Percentiles rank a stretch among this genome's conserved stretches.
phyloP scores from a whole-genome alignment of 2,113 vertebrate genomes.

The Rostratula benghalensis region DNA sequence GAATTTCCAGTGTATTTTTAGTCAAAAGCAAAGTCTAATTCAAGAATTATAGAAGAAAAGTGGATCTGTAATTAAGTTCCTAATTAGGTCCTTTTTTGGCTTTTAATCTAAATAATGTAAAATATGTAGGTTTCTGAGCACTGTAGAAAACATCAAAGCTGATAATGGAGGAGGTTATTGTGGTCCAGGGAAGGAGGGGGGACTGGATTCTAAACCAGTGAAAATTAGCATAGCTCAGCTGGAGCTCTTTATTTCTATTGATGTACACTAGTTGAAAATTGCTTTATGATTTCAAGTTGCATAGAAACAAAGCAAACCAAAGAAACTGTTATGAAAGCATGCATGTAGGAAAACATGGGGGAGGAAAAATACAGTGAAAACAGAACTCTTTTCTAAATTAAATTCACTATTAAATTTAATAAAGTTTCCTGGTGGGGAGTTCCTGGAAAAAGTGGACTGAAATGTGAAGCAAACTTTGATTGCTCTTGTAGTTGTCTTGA shows the following conservation, averaged over 20 bases:
- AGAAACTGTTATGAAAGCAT: background rate
- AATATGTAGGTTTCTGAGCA: background rate
- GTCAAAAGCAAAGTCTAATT: background rate
- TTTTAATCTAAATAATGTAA: background rate
- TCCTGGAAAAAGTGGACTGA: background rate
- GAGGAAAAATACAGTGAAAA: background rate
- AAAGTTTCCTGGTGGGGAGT: background rate
- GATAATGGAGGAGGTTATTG: background rate
- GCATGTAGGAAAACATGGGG: background rate
- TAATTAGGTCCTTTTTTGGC: background rate
- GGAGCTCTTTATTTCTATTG: background rate
- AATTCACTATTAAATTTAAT: constrained; percentile 21
- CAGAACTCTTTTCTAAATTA: constrained; percentile 20
- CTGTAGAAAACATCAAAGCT: background rate
- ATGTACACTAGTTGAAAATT: background rate
- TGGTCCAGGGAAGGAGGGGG: background rate
- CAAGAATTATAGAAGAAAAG: background rate
- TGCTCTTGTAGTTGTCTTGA: background rate
- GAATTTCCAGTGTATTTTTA: background rate
- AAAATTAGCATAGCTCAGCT: background rate
- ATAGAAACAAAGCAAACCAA: constrained; percentile 22
- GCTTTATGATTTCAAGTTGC: background rate
- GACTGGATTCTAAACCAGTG: background rate
- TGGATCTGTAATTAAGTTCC: background rate
- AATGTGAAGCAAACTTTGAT: background rate